Base-by-base conservation (phyloP, 2,113 vertebrate genomes). In the Corythoichthys intestinalis region DNA sequence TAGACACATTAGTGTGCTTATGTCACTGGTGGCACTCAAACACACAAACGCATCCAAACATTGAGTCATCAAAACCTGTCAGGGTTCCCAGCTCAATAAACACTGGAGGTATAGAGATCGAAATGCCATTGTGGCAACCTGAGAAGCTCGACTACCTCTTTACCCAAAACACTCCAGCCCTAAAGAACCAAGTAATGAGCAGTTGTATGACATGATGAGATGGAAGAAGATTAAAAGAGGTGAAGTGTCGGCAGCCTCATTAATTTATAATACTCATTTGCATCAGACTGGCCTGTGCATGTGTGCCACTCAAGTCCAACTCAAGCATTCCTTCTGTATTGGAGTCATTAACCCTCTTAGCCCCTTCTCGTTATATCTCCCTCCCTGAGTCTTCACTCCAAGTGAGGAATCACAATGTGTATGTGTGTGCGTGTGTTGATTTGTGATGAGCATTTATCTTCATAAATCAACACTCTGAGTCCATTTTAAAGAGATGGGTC, bases 331-430 rank as follows among this genome's bases (percentile, higher is more conserved):
- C 28, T 63, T 71, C 73, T 39, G 56, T 77, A 69, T 77, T 73
- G 69, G 71, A 83, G 80, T 78, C 79, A 90, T 90, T 90, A 90
- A 88, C 88, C 80, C 79, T 81, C 76, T 84, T 77, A 84, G 39
- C 87, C 84, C 67, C 52, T 52, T 72, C 72, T 86, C 76, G 65
- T 90, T 88, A 87, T 84, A 83, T 72, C 73, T 71, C 61, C 67
- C 79, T 79, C 79, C 77, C 56, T 49, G 76, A 73, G 59, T 81
- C 73, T 60, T 59, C 48, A 49, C 53, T 59, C 56, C 56, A 65
- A 73, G 62, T 69, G 59, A 47, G 2, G 28, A 46, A 4, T 66
- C 13, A 34, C 44, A 53, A 67, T 66, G 53, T 65, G 71, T 54
- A 62, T 71, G 60, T 56, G 57, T 64, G 35, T 34, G 60, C 58